Evolutionary conservation across 1,140 invertebrate species (phyloP), one percentile per base, ranked within the genome.

Genomic region (Cepaea nemoralis): DNA sequence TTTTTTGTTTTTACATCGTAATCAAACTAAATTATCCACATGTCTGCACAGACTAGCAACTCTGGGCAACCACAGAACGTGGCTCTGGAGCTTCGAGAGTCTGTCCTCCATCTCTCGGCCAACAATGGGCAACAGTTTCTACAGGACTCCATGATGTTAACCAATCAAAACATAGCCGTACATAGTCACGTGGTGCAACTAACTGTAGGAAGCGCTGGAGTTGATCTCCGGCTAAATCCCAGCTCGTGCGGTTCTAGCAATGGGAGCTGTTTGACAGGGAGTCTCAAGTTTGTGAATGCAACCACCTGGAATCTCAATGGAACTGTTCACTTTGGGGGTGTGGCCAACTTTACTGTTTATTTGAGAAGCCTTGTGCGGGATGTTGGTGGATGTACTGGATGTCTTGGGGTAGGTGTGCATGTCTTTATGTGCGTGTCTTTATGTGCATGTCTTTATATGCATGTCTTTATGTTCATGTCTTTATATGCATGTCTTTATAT

Each of bases 351-450:
- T n/a, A 88, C 86, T 10, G 70, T 86, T 5, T 88, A 84, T 78
- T 83, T 85, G 39, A 50, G 85, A 27, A 86, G 82, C 55, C 83
- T 82, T 37, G 37, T 85, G 24, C 82, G 27, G 8, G 76, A 75
- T 19, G 40, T 69, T 22, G 73, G 69, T 22, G 83, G 83, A 6
- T 87, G 86, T 74, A 78, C 50, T 50, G 87, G 87, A 39, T 88
- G 87, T 81, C 55, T 88, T 37, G 86, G 87, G 81, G 87, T 88
- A 84, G 77, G 82, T 45, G 24, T 39, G 35, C 8, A 10, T 22
- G 22, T 59, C 5, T 59, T 59, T 19, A 14, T 10, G 5, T 59
- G 55, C 3, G 22, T 59, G 55, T 59, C 12, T 45, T 19, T 12
- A 48, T 48, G 8, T 48, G 19, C 45, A 12, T 48, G 19, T 48